Percentiles rank a stretch among this genome's conserved stretches.
Conservation (phyloP, 1,140 invertebrate genomes). For the Nebria ingens region DNA sequence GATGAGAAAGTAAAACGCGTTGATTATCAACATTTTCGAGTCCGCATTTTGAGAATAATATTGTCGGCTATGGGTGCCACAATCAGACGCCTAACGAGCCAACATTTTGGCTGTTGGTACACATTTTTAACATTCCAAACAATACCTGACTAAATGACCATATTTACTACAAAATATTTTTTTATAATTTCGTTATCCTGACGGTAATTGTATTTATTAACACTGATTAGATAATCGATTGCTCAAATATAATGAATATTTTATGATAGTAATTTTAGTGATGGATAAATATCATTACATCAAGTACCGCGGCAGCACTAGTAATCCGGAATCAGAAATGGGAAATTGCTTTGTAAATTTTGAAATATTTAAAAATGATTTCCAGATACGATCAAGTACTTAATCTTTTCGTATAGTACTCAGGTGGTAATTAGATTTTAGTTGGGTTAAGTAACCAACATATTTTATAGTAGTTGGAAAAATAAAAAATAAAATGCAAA, state of each 20-base stretch:
- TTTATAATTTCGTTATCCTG: background rate
- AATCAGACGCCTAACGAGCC: background rate
- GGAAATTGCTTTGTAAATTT: too few species aligned
- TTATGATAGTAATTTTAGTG: constrained; percentile 1
- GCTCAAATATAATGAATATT: background rate
- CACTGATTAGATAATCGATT: background rate
- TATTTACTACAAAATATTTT: too few species aligned
- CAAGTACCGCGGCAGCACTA: too few species aligned
- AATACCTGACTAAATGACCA: background rate
- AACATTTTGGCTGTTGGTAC: background rate
- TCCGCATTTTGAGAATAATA: background rate
- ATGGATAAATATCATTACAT: constrained; percentile 8
- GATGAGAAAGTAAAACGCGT: background rate
- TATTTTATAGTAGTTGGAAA: too few species aligned
- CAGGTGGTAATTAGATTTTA: too few species aligned
- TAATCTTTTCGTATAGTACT: too few species aligned
- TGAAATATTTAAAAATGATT: too few species aligned
- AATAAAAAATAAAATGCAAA: too few species aligned
- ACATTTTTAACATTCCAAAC: background rate
- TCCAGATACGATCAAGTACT: too few species aligned
- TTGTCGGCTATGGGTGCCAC: background rate
- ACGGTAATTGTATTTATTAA: background rate
- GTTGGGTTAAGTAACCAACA: too few species aligned
- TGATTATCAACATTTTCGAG: background rate
- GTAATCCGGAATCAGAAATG: too few species aligned